Evolutionary conservation across 2,797 vertebrate species (phyloP).

Genomic region (Sitta carolinensis): DNA sequence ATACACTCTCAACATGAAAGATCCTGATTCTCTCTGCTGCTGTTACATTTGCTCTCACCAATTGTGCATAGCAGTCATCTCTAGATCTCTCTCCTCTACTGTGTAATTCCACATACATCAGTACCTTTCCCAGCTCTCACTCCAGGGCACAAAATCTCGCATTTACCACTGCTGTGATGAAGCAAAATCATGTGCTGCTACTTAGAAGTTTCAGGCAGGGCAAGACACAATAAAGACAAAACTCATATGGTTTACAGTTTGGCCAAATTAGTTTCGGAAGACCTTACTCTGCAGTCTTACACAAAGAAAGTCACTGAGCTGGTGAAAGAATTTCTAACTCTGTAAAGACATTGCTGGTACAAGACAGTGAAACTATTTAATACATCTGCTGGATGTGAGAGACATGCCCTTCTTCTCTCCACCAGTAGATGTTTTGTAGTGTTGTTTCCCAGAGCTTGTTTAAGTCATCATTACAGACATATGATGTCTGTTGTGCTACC

Average conservation of each 20-base stretch:
- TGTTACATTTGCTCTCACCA: not conserved
- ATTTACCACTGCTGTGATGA: not conserved
- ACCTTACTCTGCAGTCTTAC: not conserved
- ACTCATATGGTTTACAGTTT: not conserved
- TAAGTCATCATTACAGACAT: not conserved
- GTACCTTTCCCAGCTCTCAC: not conserved
- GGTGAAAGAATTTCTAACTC: not conserved
- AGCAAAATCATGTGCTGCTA: not conserved
- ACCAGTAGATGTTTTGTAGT: not conserved
- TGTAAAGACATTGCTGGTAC: not conserved
- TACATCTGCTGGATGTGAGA: not conserved
- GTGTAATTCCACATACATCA: not conserved
- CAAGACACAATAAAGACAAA: not conserved
- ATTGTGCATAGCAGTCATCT: not conserved
- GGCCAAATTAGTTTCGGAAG: conserved; percentile 5
- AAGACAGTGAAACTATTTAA: conserved; percentile 18
- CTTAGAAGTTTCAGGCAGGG: not conserved
- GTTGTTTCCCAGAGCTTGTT: not conserved
- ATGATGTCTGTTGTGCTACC: conserved; percentile 6
- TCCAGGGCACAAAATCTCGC: not conserved
- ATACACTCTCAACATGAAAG: not conserved
- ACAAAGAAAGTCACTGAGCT: conserved; percentile 14
- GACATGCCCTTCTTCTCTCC: not conserved
- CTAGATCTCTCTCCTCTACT: not conserved
- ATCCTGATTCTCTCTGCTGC: not conserved